Conservation (phyloP, 1,140 invertebrate genomes). For the Scaptomyza pallida region DNA sequence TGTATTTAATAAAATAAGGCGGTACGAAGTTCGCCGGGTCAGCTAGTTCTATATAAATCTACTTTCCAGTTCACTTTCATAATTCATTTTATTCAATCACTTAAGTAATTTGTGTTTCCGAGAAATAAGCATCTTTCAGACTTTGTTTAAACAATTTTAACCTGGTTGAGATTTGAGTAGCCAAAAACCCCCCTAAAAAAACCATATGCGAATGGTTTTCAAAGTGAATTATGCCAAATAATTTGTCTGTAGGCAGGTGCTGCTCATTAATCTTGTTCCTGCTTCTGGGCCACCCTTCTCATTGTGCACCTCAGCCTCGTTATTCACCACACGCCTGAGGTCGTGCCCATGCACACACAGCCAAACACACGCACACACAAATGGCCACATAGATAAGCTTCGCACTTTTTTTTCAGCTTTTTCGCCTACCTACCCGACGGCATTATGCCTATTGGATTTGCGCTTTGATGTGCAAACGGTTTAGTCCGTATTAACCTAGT, state of each 20-base stretch:
- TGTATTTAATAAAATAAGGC: no score
- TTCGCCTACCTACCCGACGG: constrained; percentile 43
- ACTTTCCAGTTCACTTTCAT: no score
- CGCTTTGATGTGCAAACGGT: constrained; percentile 74
- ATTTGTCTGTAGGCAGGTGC: constrained; percentile 78
- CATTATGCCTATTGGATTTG: constrained; percentile 78
- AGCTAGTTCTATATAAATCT: no score
- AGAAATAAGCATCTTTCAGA: no score
- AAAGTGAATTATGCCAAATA: constrained; percentile 78
- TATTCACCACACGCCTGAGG: constrained; percentile 60
- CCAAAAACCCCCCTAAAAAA: background rate
- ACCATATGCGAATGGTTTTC: constrained; percentile 57
- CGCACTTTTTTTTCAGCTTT: constrained; percentile 39
- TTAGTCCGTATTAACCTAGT: constrained; percentile 27
- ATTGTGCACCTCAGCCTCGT: constrained; percentile 30
- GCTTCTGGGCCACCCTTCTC: constrained; percentile 49
- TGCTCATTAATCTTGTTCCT: constrained; percentile 75
- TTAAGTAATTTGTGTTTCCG: no score
- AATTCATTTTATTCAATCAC: background rate
- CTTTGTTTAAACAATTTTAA: background rate
- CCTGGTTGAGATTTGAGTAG: background rate
- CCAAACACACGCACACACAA: background rate
- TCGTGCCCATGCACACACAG: background rate
- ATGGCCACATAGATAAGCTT: constrained; percentile 25
- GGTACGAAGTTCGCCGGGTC: no score